Percentiles rank a stretch among this genome's conserved stretches.
These are phyloP conservation scores for Cyrtonyx montezumae DNA, from an alignment of 2,113 vertebrate genomes.

Conservation along the genomic window DNA sequence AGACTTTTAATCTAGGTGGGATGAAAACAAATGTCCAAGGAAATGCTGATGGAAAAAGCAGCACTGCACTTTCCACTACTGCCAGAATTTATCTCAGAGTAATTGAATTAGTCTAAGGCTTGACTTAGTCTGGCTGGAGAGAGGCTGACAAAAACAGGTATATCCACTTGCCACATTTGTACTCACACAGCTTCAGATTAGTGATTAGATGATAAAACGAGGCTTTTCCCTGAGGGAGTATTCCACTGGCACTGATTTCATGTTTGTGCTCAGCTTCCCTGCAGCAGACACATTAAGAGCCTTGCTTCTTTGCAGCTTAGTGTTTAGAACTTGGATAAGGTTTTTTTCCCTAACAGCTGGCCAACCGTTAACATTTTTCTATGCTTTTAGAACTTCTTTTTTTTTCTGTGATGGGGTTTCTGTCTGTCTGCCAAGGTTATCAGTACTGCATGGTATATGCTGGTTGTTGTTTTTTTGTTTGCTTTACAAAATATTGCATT, in stretches of 20 bases:
- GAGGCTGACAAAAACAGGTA: background rate
- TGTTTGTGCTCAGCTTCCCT: background rate
- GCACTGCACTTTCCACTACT: background rate
- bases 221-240: background rate
- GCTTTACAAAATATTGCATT: background rate
- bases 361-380: background rate
- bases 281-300: background rate
- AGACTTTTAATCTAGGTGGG: background rate
- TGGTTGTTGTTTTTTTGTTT: background rate
- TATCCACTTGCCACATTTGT: background rate
- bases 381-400: background rate
- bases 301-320: background rate
- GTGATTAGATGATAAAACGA: rapidly evolving
- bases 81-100: background rate
- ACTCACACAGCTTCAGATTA: background rate
- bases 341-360: background rate
- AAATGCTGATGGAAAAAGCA: background rate
- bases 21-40: background rate
- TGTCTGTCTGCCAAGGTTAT: background rate
- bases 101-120: background rate
- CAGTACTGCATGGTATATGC: background rate
- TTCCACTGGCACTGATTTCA: background rate
- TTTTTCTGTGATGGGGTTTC: background rate
- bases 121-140: background rate
- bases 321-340: background rate